Conservation (phyloP, 1,140 invertebrate genomes). For the Drosophila tropicalis region DNA sequence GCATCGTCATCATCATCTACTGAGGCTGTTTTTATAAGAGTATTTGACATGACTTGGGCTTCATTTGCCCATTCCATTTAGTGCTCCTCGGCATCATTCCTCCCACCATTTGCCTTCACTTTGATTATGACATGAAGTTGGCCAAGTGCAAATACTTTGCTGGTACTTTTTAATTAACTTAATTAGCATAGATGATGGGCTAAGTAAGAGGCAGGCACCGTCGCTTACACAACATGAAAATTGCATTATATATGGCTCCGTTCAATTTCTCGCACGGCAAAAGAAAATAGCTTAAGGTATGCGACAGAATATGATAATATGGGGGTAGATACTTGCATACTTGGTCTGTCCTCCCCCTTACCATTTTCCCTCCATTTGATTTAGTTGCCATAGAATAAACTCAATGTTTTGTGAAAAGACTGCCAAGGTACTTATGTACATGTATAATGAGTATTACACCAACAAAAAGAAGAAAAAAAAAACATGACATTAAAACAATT, state of each 20-base stretch:
- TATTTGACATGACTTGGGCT: constrained; percentile 80
- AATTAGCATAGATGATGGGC: constrained; percentile 79
- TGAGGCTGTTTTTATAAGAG: constrained; percentile 62
- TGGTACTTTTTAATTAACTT: constrained; percentile 81
- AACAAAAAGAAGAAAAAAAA: neutral
- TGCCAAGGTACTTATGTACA: neutral
- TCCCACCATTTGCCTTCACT: constrained; percentile 52
- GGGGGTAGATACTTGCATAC: neutral
- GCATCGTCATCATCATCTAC: constrained; percentile 28
- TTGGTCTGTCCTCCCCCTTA: neutral
- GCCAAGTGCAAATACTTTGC: constrained; percentile 80
- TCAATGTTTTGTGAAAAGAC: neutral
- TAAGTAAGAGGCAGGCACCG: constrained; percentile 54
- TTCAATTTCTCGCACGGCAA: constrained; percentile 24
- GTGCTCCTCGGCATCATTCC: constrained; percentile 40
- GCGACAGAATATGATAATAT: neutral
- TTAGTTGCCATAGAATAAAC: neutral
- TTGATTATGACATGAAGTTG: constrained; percentile 81
- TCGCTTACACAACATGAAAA: constrained; percentile 77
- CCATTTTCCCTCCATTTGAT: neutral
- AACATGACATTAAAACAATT: constrained; percentile 3
- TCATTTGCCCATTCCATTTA: constrained; percentile 65
- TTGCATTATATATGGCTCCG: constrained; percentile 60
- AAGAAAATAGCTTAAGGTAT: constrained; percentile 5
- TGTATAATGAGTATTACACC: constrained; percentile 13